Percentiles rank a stretch among this genome's conserved stretches.
Evolutionary conservation across 2,113 vertebrate genomes (phyloP).

Genomic region (Heteronetta atricapilla): DNA sequence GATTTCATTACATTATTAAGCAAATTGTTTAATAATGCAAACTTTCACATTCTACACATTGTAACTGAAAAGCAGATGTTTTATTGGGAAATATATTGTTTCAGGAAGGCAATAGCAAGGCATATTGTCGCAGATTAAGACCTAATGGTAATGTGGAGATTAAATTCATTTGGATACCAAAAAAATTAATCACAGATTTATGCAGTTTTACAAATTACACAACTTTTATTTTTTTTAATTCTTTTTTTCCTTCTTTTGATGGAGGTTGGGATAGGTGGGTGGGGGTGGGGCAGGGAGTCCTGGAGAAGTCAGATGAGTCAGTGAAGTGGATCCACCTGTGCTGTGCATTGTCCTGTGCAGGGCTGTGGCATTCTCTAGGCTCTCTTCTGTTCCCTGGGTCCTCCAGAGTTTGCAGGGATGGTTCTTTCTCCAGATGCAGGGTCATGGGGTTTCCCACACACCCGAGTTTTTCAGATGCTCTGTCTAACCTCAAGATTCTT

Average conservation of each 20-base stretch:
- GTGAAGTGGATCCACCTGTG: not conserved
- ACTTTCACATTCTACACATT: not conserved
- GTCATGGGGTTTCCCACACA: not conserved
- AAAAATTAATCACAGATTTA: not conserved
- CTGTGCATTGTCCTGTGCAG: not conserved
- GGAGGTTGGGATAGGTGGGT: too few species aligned
- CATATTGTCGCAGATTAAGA: not conserved
- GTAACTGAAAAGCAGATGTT: constrained; percentile 9
- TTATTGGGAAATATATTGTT: constrained; percentile 5
- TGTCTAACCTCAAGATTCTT: not conserved
- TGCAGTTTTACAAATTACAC: not conserved
- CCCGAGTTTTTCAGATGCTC: not conserved
- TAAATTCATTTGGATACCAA: not conserved
- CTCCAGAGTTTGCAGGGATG: not conserved
- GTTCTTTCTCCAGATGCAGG: not conserved
- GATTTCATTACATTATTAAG: constrained; percentile 65
- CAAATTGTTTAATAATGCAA: constrained; percentile 52
- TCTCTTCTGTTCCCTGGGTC: not conserved
- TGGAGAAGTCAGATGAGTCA: not conserved
- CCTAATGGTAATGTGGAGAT: not conserved
- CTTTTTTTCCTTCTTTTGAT: too few species aligned
- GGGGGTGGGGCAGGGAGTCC: not conserved
- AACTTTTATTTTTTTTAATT: not conserved
- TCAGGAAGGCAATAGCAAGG: not conserved
- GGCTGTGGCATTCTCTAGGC: not conserved